Percentiles rank a stretch among this genome's conserved stretches.
Conservation (phyloP, 2,113 vertebrate species). For the Cochlearius cochlearius region DNA sequence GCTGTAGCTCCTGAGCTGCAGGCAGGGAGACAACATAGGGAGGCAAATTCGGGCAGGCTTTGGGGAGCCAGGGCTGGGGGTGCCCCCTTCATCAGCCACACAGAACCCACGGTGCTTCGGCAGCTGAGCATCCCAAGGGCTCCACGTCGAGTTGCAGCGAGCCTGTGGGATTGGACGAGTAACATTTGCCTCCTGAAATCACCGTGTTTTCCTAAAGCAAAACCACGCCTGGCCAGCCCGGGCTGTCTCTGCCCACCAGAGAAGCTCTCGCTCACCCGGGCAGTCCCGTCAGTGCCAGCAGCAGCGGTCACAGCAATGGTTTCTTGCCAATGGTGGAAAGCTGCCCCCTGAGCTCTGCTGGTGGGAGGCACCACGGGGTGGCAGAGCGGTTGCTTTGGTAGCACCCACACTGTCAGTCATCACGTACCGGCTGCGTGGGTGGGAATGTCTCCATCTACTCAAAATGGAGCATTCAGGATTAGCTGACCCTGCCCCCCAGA, state of each 20-base stretch:
- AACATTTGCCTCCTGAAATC: neutral
- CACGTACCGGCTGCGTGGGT: rapidly evolving
- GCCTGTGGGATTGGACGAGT: neutral
- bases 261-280: rapidly evolving
- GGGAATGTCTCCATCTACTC: neutral
- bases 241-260: neutral
- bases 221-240: neutral
- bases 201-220: neutral
- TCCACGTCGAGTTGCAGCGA: neutral
- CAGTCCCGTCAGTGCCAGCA: neutral
- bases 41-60: neutral
- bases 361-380: neutral
- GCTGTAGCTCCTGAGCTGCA: neutral
- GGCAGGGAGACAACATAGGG: neutral
- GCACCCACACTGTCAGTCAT: neutral
- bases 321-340: neutral
- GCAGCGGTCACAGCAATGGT: neutral
- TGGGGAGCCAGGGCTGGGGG: neutral
- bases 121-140: neutral
- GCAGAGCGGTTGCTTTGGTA: neutral
- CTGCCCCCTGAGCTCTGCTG: neutral
- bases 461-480: neutral
- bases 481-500: neutral
- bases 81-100: neutral
- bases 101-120: neutral